A percentile compares a stretch with the other conserved stretches of the same genome.
These are phyloP conservation scores for Endomychus coccineus DNA, from an alignment of 2,888 invertebrate species.

Conservation along the genomic window DNA sequence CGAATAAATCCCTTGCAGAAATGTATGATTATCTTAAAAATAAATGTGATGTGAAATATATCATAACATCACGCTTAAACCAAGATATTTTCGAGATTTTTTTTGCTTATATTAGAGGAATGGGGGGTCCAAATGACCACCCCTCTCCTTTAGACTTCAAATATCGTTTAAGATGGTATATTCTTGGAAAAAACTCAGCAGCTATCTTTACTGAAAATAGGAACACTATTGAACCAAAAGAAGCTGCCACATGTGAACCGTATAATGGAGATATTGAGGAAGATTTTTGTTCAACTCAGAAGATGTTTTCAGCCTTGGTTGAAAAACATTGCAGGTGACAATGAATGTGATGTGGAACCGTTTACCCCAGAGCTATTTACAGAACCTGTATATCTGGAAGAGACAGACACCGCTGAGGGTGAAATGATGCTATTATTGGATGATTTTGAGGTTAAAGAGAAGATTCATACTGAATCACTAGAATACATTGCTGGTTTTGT, in stretches of 20 bases:
- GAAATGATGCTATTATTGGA: conserved; percentile 4
- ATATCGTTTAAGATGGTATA: conserved; percentile 24
- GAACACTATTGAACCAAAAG: conserved; percentile 9
- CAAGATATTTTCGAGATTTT: conserved; percentile 26
- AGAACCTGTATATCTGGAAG: conserved; percentile 6
- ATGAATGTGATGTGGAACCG: not conserved
- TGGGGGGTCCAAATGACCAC: conserved; percentile 27
- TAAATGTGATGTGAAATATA: conserved; percentile 22
- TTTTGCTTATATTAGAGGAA: conserved; percentile 27
- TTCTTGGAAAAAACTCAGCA: conserved; percentile 26
- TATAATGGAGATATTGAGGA: conserved; percentile 5
- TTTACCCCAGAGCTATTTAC: too few species aligned
- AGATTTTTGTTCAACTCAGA: conserved; percentile 6
- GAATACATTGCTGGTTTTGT: conserved; percentile 17
- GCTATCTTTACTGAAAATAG: conserved; percentile 20
- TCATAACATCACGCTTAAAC: conserved; percentile 22
- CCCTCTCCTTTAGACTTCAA: conserved; percentile 24
- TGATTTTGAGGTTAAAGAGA: conserved; percentile 14
- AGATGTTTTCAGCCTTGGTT: not conserved
- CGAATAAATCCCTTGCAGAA: conserved; percentile 15
- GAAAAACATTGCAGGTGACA: not conserved
- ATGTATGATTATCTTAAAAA: conserved; percentile 19
- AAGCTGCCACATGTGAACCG: conserved; percentile 5
- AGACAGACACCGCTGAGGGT: conserved; percentile 1
- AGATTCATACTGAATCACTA: conserved; percentile 9